Conservation (phyloP, 2,113 vertebrate genomes). For the Hippocampus abdominalis region DNA sequence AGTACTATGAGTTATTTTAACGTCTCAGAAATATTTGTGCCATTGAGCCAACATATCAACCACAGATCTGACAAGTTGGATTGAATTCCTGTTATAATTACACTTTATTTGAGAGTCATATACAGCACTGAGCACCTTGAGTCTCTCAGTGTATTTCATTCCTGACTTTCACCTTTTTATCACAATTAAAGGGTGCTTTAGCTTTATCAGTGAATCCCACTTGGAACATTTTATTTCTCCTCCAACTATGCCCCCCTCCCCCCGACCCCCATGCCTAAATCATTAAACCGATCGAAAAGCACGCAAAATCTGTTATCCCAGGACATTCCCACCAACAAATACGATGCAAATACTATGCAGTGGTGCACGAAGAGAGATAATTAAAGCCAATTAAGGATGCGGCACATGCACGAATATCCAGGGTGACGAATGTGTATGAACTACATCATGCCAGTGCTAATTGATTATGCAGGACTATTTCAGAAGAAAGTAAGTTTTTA, state of each 20-base stretch:
- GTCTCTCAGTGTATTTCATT: slow-evolving; percentile 4
- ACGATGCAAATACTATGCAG: background rate
- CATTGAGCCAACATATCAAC: background rate
- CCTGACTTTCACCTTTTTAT: slow-evolving; percentile 11
- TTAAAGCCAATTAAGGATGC: background rate
- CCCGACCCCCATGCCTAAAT: background rate
- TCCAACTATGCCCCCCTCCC: background rate
- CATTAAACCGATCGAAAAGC: slow-evolving; percentile 2
- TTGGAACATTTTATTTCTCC: background rate
- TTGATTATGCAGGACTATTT: background rate
- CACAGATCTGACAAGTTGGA: background rate
- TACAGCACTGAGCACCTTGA: background rate
- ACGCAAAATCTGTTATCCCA: slow-evolving; percentile 28
- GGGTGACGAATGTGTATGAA: too few relatives aligned
- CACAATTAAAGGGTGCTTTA: slow-evolving; percentile 12
- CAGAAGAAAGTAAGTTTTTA: background rate
- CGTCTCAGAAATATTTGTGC: background rate
- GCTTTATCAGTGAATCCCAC: slow-evolving; percentile 6
- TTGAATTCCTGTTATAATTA: slow-evolving; percentile 8
- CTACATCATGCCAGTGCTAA: background rate
- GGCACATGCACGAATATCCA: background rate
- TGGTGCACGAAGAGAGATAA: background rate
- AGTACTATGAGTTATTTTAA: background rate
- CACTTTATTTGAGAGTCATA: background rate
- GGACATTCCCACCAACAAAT: background rate